Percentiles rank a stretch among this genome's conserved stretches.
phyloP scores from a whole-genome alignment of 1,140 invertebrate species.

The Drosophila lini region DNA sequence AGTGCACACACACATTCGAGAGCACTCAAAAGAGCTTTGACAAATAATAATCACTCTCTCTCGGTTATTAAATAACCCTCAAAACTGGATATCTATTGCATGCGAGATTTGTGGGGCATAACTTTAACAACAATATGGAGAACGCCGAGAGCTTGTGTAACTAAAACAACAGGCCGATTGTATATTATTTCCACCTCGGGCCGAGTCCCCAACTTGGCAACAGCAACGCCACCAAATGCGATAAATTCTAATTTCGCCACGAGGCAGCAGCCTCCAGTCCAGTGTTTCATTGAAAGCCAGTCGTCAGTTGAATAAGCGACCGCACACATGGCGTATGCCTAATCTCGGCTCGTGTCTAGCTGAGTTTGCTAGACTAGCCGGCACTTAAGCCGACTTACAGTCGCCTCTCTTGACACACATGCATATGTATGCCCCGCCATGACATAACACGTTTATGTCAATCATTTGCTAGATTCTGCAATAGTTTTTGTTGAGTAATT shows the following conservation, averaged over 20 bases:
- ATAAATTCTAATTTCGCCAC: conserved; percentile 75
- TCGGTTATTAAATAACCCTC: conserved; percentile 30
- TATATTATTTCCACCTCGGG: conserved; percentile 25
- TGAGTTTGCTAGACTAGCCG: conserved; percentile 46
- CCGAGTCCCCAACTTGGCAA: conserved; percentile 42
- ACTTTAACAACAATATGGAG: conserved; percentile 14
- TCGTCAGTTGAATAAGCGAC: conserved; percentile 29
- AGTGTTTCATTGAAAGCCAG: conserved; percentile 33
- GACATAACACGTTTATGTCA: conserved; percentile 64
- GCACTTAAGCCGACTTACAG: conserved; percentile 46
- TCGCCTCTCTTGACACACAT: conserved; percentile 58
- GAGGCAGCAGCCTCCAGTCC: conserved; percentile 45
- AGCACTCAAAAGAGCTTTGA: conserved; percentile 1
- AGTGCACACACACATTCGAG: conserved; percentile 24
- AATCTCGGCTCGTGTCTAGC: conserved; percentile 58
- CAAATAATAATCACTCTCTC: conserved; percentile 3
- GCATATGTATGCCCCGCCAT: conserved; percentile 9
- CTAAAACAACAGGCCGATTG: conserved; percentile 2
- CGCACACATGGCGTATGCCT: conserved; percentile 54
- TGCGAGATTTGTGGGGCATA: conserved; percentile 10
- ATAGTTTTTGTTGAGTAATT: conserved; percentile 43
- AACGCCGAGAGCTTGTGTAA: neutral
- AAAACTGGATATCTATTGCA: conserved; percentile 16
- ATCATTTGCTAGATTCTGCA: conserved; percentile 57
- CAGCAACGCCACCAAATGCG: conserved; percentile 51